Evolutionary conservation across 2,797 vertebrate genomes (phyloP).

Genomic region (Capromys pilorides): DNA sequence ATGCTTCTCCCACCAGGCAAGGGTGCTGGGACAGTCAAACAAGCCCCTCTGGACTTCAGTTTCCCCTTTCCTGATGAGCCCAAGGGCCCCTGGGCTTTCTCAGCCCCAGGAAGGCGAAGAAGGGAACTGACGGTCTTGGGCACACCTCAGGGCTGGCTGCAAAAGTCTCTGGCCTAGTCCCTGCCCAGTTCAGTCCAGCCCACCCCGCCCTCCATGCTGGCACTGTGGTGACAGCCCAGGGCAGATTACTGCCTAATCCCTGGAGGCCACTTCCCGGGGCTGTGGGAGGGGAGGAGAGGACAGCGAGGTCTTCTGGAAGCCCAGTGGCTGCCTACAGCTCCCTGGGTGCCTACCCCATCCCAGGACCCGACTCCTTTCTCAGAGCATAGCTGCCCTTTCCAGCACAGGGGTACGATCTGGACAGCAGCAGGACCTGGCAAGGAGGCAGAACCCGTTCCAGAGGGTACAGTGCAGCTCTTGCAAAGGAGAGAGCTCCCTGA

Average conservation of each 20-base stretch:
- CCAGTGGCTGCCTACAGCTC: not conserved
- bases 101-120: not conserved
- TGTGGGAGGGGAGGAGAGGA: not conserved
- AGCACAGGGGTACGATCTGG: not conserved
- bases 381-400: not conserved
- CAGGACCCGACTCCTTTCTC: constrained; percentile 18
- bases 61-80: not conserved
- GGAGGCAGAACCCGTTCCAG: not conserved
- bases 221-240: not conserved
- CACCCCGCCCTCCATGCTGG: not conserved
- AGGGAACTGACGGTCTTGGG: not conserved
- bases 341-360: not conserved
- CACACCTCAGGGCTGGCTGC: not conserved
- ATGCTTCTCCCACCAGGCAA: not conserved
- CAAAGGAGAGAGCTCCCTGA: not conserved
- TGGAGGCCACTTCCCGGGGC: constrained; percentile 5
- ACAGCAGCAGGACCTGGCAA: not conserved
- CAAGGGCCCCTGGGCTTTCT: not conserved
- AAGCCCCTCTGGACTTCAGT: not conserved
- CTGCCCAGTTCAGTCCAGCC: not conserved
- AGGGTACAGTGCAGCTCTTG: not conserved
- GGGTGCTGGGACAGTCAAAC: not conserved
- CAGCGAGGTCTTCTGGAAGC: constrained; percentile 1
- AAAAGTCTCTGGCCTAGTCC: no score
- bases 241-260: constrained; percentile 62